Evolutionary conservation across 2,888 invertebrate species (phyloP), one percentile per base, ranked within the genome.

Genomic region (Mimas tiliae): DNA sequence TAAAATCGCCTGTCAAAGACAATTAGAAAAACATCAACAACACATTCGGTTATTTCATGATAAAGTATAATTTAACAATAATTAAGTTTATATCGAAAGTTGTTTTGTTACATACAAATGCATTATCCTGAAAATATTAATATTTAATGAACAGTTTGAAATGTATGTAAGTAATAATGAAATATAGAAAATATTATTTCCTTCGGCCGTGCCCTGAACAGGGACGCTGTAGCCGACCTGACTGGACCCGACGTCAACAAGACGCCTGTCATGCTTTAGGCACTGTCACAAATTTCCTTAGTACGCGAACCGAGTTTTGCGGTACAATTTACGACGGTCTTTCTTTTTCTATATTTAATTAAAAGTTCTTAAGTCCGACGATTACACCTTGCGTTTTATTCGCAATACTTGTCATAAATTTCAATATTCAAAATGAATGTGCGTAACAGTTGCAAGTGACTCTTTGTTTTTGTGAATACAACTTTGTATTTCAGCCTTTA

Each of bases 291-390:
- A 73, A 71, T 70, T 72, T 70, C 69, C 68, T 67, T 73, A 68
- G 72, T 70, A 69, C 68, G 69, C 70, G 73, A 75, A 74, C 67
- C 71, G 66, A 77, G 78, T 73, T 72, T 74, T 77, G 75, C 76
- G 78, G 75, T 72, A 74, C 77, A 81, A 79, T 82, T 82, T 81
- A 79, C 74, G 78, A 78, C 77, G 76, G 42, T 73, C 75, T 74
- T 75, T 75, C 75, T 76, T 79, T 76, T 81, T 83, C 78, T 79
- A 79, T 79, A 82, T 83, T 86, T 84, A 77, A 84, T 84, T 84
- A 83, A 80, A 85, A 86, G 76, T 86, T 85, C 69, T 50, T 74
- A 74, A 81, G 79, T 68, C 80, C 64, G n/a, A 70, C 74, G 80
- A 81, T 84, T 81, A 82, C 75, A 74, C 80, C 80, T 79, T 72